phyloP scores from a whole-genome alignment of 1,140 invertebrate species.

The Drosophila kepulauana region DNA sequence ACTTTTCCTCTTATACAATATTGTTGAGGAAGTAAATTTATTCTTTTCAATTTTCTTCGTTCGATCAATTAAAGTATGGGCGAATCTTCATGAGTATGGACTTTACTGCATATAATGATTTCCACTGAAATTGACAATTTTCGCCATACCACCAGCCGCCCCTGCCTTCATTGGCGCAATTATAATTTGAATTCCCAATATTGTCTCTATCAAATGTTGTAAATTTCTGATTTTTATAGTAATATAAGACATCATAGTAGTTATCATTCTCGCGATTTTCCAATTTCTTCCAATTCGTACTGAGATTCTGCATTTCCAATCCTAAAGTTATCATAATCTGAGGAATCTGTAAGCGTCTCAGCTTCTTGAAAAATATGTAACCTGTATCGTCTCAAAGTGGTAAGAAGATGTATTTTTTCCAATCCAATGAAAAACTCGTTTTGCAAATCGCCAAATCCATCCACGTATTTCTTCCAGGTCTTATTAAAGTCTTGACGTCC shows the following conservation, averaged over 20 bases:
- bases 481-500: not conserved
- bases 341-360: fast-evolving
- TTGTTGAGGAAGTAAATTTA: too few species aligned
- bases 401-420: constrained; percentile 10
- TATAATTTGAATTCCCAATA: not conserved
- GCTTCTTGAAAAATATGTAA: not conserved
- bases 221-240: not conserved
- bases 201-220: not conserved
- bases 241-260: fast-evolving
- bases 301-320: not conserved
- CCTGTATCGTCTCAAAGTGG: not conserved
- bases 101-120: too few species aligned
- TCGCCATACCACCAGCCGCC: constrained; percentile 15
- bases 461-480: not conserved
- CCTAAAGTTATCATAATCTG: not conserved
- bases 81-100: too few species aligned
- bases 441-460: constrained; percentile 2
- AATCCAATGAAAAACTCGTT: constrained; percentile 23
- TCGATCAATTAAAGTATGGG: not conserved
- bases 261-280: not conserved
- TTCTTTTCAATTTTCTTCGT: too few species aligned
- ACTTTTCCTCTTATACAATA: too few species aligned
- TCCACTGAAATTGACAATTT: not conserved
- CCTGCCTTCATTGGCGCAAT: not conserved
- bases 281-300: not conserved